Base-by-base conservation (phyloP, 2,113 vertebrate species). In the Leptocoma aspasia region DNA sequence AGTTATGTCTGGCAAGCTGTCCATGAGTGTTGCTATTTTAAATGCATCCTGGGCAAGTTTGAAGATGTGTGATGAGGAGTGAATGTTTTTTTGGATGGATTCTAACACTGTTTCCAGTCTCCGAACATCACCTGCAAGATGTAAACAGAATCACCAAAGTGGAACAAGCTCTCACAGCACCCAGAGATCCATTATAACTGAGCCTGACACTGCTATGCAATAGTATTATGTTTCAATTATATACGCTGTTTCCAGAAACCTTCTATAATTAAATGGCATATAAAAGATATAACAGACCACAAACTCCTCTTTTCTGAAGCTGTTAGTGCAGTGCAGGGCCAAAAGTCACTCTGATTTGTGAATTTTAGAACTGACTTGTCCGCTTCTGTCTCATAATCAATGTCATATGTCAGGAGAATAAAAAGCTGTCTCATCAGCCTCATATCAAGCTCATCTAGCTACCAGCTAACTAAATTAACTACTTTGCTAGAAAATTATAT, bases 41-140 rank as follows among this genome's bases (percentile, higher is more conserved):
- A 98, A 98, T 94, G 98, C 98, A 96, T 98, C 98, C 65, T 98
- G 98, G 96, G 98, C 98, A 92, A 98, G 98, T 97, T 99, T 99
- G 98, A 99, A 99, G 96, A 99, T 99, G 97, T 99, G 99, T 79
- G 99, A 99, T 92, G 99, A 99, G 90, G 99, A 99, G 98, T 99
- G 99, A 89, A 98, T 98, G 85, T 98, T 98, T 96, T 98, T 98
- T 97, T 98, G 98, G 65, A 98, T 98, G 90, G 98, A 98, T 97
- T 98, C 98, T 98, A 98, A 98, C 82, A 98, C 98, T 88, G 98
- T 99, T 98, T 99, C 99, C 96, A 99, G 98, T 92, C 98, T 99
- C 92, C 97, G 98, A 98, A 99, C 99, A 97, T 99, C 99, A 86
- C 99, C 99, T 99, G 97, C 72, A 93, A 95, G 9, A 41, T 65